Base-by-base conservation (phyloP, 1,140 invertebrate species). In the Rhopalosiphum padi region DNA sequence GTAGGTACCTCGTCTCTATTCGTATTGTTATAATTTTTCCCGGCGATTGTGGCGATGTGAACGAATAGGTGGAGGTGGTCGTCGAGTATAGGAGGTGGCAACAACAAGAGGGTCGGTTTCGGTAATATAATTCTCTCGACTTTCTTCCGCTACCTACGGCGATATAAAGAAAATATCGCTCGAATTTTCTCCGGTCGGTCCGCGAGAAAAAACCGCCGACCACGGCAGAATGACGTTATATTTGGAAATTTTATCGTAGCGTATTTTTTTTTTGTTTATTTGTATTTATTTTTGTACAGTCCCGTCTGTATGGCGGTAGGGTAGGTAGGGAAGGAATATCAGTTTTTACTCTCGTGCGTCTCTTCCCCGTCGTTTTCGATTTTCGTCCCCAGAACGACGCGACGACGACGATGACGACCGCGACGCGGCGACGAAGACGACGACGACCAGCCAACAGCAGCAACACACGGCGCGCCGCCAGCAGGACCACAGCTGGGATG, bases 401-500 rank as follows among this genome's bases (percentile, higher is more conserved):
- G 30, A 68, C 60, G 60, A 77, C 41, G 30, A n/a, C 30, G 60
- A 77, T n/a, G 30, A 15, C 60, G 30, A n/a, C n/a, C 5, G 15
- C n/a, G 46, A 11, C 35, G 15, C 25, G 23, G 41, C 85, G 30
- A n/a, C 87, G 43, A 15, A 21, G 35, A 60, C 37, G 23, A 25
- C 41, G 23, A 43, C 37, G 37, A 46, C 43, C 30, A 48, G 41
- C 37, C 35, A 37, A 23, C 53, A 60, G 41, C 55, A 83, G 90
- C 90, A 93, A 93, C 82, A 93, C 82, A 89, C 43, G 41, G 82
- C 35, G 18, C 43, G 48, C 91, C 77, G 30, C 43, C 30, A 89
- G n/a, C 25, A 55, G 82, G 82, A 93, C 91, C 91, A 77, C 60
- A 86, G 91, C 91, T 93, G 91, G 77, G 89, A 55, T 53, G 77